phyloP scores from a whole-genome alignment of 2,888 invertebrate species.

The Rhimphoctona megacephalus region DNA sequence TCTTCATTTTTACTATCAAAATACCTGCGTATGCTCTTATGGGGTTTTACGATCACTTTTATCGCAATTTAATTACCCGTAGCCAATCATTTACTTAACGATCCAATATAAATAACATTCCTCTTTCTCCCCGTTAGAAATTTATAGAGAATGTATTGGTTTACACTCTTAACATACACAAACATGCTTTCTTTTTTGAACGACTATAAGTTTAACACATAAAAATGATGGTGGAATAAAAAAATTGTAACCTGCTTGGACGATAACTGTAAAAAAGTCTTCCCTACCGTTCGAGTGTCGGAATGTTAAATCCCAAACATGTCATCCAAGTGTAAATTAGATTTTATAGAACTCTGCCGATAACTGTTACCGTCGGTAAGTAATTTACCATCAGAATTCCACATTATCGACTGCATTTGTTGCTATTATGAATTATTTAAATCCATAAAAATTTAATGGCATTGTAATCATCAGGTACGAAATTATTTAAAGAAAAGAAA shows the following conservation, averaged over 20 bases:
- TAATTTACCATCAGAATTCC: constrained; percentile 27
- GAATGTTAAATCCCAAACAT: constrained; percentile 15
- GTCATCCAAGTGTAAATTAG: constrained; percentile 20
- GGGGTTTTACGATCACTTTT: background rate
- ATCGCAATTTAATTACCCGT: background rate
- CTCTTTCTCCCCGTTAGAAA: background rate
- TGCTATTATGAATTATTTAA: background rate
- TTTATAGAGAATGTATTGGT: background rate
- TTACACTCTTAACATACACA: background rate
- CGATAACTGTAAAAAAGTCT: constrained; percentile 32
- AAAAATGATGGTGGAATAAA: background rate
- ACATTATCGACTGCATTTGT: constrained; percentile 40
- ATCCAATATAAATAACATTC: background rate
- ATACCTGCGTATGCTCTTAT: background rate
- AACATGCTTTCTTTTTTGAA: background rate
- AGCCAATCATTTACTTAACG: background rate
- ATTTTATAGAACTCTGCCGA: constrained; percentile 8
- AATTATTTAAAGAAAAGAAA: background rate
- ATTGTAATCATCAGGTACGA: background rate
- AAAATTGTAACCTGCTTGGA: background rate
- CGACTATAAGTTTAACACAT: background rate
- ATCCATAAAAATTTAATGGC: background rate
- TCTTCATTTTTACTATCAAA: background rate
- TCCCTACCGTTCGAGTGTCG: constrained; percentile 14
- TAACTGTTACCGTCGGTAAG: constrained; percentile 23